Base-by-base conservation (phyloP, 2,113 vertebrate species). In the Abramis brama region DNA sequence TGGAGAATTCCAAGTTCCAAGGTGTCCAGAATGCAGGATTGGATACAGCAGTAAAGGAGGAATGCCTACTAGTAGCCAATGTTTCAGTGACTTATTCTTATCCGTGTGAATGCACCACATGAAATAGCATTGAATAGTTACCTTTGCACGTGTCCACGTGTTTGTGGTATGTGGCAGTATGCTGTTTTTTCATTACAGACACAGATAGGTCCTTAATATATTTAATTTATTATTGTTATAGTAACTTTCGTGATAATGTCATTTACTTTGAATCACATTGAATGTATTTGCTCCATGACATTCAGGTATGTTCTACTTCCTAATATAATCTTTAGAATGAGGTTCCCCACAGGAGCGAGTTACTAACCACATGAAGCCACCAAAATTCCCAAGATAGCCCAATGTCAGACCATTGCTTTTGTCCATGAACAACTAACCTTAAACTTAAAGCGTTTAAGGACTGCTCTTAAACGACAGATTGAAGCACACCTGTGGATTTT, bases 361-460 rank as follows among this genome's bases (percentile, higher is more conserved):
- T 17, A 55, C 50, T 50, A 13, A 39, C 33, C 30, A 39, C 55
- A 55, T 27, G 36, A 43, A 60, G 21, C 78, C 12, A 13, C 25
- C 43, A 50, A 9, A 33, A 68, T 21, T 47, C 39, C 45, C 62
- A 68, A 82, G 79, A 50, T 66, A 52, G 68, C 79, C 62, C 60
- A 33, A 82, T 66, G 39, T 81, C 43, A 33, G 17, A 50, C 11
- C 9, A 52, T 52, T 82, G 27, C 25, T 82, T 82, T 82, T 50
- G 62, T 68, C 79, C 3, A 2, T 33, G 62, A 17, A 77, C 25
- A 77, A 77, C 75, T 21, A 77, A 77, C 62, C 62, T 82, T 68
- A n/a, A n/a, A n/a, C n/a, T n/a, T n/a, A n/a, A 80, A 64, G 79
- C 79, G 27, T 80, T 80, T 27, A 80, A 43, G 57, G 57, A 62